Percentiles rank a stretch among this genome's conserved stretches.
These are phyloP conservation scores for Drosophila leonis DNA, from an alignment of 2,888 invertebrate genomes.

Conservation along the genomic window DNA sequence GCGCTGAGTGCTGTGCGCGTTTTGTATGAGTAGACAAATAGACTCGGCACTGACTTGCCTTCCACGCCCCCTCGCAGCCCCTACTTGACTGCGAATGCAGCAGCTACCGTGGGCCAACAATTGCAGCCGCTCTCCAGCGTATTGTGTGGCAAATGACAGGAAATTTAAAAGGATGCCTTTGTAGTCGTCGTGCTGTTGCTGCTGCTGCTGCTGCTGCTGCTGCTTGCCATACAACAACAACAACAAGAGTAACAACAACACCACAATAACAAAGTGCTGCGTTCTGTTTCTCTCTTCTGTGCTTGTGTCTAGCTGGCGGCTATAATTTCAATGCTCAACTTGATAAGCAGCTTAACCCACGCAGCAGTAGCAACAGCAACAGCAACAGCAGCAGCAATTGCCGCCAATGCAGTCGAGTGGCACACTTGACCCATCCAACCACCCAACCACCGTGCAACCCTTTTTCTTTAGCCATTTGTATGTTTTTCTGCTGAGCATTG, in stretches of 20 bases:
- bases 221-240: slow-evolving; percentile 44
- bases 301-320: slow-evolving; percentile 78
- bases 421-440: slow-evolving; percentile 54
- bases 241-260: slow-evolving; percentile 49
- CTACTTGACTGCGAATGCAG: slow-evolving; percentile 32
- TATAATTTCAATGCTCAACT: slow-evolving; percentile 81
- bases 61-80: neutral
- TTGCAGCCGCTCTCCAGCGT: slow-evolving; percentile 78
- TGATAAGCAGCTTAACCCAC: slow-evolving; percentile 81
- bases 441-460: slow-evolving; percentile 26
- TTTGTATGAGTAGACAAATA: slow-evolving; percentile 68
- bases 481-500: slow-evolving; percentile 59
- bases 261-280: slow-evolving; percentile 73
- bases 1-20: slow-evolving; percentile 65
- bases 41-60: slow-evolving; percentile 64
- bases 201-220: slow-evolving; percentile 55
- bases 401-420: slow-evolving; percentile 46
- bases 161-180: slow-evolving; percentile 82
- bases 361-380: slow-evolving; percentile 43
- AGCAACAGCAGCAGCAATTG: slow-evolving; percentile 29
- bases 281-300: slow-evolving; percentile 60
- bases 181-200: slow-evolving; percentile 72
- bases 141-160: slow-evolving; percentile 81
- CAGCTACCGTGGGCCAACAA: slow-evolving; percentile 58
- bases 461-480: slow-evolving; percentile 37